Conservation (phyloP, 2,888 invertebrate genomes). For the Pristionchus mayeri region DNA sequence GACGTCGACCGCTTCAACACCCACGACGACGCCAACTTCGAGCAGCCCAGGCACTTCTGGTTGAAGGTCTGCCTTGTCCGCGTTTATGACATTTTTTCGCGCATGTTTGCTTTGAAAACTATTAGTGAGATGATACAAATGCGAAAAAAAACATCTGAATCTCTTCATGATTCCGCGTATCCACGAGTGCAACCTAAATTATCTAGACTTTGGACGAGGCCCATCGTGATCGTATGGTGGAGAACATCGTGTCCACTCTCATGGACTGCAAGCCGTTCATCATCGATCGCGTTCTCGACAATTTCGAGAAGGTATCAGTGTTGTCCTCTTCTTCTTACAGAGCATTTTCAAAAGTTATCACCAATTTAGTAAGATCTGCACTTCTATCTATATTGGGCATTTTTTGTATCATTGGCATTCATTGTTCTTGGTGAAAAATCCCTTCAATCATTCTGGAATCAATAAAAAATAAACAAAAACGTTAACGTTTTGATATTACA, state of each 20-base stretch:
- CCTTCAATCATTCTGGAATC: too few species aligned
- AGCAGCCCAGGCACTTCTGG: slow-evolving; percentile 88
- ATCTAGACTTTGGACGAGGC: slow-evolving; percentile 82
- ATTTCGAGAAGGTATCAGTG: slow-evolving; percentile 87
- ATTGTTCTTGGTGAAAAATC: too few species aligned
- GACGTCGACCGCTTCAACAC: slow-evolving; percentile 87
- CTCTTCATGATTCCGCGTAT: background rate
- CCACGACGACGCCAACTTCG: slow-evolving; percentile 90
- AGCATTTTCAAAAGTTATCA: too few species aligned
- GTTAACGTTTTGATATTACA: background rate
- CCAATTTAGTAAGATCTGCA: too few species aligned
- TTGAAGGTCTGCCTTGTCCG: too few species aligned
- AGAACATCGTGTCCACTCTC: slow-evolving; percentile 87
- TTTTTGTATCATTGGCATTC: too few species aligned
- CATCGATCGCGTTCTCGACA: slow-evolving; percentile 87
- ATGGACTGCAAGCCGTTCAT: slow-evolving; percentile 88
- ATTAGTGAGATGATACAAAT: too few species aligned
- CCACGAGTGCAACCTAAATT: background rate
- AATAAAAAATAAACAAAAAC: background rate
- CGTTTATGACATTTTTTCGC: too few species aligned
- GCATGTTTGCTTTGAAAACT: too few species aligned
- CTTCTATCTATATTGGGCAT: too few species aligned
- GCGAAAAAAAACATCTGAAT: slow-evolving; percentile 30
- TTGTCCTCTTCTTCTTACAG: too few species aligned
- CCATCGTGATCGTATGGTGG: slow-evolving; percentile 84